Evolutionary conservation across 1,140 invertebrate genomes (phyloP).

Genomic region (Maniola jurtina): DNA sequence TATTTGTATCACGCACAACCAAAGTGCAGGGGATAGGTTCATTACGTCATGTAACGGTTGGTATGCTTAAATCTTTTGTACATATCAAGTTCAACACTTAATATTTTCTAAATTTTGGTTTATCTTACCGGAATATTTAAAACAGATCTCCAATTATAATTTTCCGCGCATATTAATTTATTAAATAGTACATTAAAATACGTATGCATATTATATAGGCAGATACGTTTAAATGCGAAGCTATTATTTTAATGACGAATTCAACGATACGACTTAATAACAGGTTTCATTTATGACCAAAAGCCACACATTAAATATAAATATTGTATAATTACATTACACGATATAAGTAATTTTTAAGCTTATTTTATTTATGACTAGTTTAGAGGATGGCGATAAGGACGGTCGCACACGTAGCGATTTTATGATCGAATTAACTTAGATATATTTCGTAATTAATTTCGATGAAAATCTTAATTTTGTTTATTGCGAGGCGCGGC

Average conservation of each 20-base stretch:
- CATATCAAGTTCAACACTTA: constrained; percentile 56
- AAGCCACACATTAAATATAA: constrained; percentile 52
- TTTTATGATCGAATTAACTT: constrained; percentile 67
- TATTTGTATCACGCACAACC: constrained; percentile 67
- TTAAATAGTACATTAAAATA: too few species aligned
- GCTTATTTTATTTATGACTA: constrained; percentile 71
- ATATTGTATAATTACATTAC: constrained; percentile 38
- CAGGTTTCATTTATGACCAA: constrained; percentile 37
- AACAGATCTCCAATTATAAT: constrained; percentile 41
- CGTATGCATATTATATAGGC: too few species aligned
- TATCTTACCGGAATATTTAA: constrained; percentile 46
- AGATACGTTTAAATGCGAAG: constrained; percentile 24
- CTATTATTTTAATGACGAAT: constrained; percentile 36
- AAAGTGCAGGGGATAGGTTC: constrained; percentile 53
- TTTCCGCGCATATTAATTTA: constrained; percentile 27
- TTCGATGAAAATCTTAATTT: constrained; percentile 68
- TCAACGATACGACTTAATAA: constrained; percentile 34
- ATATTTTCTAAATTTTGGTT: constrained; percentile 61
- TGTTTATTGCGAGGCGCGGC: constrained; percentile 65
- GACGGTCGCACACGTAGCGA: constrained; percentile 75
- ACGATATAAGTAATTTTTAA: constrained; percentile 57
- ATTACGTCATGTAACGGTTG: constrained; percentile 41
- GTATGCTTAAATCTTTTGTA: constrained; percentile 14
- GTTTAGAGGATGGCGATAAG: constrained; percentile 78
- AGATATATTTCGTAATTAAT: constrained; percentile 58